phyloP scores from a whole-genome alignment of 2,888 invertebrate species.

The Cataglyphis rosenhaueri region DNA sequence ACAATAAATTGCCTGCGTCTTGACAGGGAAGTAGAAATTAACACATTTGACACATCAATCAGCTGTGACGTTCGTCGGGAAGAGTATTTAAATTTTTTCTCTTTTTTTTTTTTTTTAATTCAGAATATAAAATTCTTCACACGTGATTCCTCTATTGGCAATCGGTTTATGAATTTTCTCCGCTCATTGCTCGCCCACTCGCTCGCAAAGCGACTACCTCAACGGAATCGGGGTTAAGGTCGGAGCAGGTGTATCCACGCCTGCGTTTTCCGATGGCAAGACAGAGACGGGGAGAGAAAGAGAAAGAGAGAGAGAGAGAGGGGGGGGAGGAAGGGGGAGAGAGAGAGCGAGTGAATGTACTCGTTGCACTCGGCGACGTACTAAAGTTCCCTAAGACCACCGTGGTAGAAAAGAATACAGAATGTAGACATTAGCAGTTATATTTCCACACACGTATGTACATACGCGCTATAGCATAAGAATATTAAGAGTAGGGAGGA shows the following conservation, averaged over 20 bases:
- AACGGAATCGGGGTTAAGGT: constrained; percentile 57
- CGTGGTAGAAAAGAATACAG: constrained; percentile 23
- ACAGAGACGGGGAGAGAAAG: constrained; percentile 19
- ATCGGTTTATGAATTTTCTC: constrained; percentile 22
- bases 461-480: not conserved
- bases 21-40: not conserved
- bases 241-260: constrained; percentile 64
- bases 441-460: constrained; percentile 7
- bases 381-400: not conserved
- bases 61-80: not conserved
- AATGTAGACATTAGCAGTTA: constrained; percentile 45
- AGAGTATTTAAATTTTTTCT: not conserved
- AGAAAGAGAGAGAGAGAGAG: not conserved
- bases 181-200: constrained; percentile 47
- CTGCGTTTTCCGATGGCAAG: constrained; percentile 58
- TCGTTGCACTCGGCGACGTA: constrained; percentile 20
- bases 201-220: constrained; percentile 37
- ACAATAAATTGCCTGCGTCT: not conserved
- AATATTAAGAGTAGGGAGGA: not conserved
- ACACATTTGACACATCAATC: not conserved
- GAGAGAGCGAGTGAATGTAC: constrained; percentile 1
- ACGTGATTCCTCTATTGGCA: not conserved
- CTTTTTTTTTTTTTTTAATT: too few relatives aligned
- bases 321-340: constrained; percentile 20
- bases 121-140: not conserved